These are phyloP conservation scores for Cheilosia scutellata DNA, from an alignment of 2,888 invertebrate species.

Conservation along the genomic window DNA sequence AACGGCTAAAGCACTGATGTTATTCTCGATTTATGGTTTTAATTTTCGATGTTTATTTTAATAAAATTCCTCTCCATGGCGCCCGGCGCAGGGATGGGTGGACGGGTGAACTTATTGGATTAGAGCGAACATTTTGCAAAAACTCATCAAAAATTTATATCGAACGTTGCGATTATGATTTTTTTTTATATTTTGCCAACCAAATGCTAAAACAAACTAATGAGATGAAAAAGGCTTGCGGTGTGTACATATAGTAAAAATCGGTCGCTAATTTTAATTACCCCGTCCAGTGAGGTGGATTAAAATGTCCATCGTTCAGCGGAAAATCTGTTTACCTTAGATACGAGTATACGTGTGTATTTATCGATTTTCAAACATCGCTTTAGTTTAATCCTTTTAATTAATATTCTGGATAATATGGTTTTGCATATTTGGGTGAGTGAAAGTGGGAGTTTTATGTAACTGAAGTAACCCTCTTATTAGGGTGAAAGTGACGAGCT, in stretches of 20 bases:
- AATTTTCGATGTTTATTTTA: constrained; percentile 73
- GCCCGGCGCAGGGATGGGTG: constrained; percentile 9
- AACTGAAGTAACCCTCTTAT: neutral
- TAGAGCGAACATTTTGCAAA: constrained; percentile 70
- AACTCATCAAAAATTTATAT: constrained; percentile 68
- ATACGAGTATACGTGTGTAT: constrained; percentile 16
- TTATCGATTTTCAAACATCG: constrained; percentile 62
- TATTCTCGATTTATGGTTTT: constrained; percentile 67
- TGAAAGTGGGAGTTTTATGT: neutral
- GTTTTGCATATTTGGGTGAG: neutral
- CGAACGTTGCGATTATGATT: constrained; percentile 62
- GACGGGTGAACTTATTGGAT: constrained; percentile 70
- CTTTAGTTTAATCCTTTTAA: constrained; percentile 64
- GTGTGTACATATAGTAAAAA: constrained; percentile 45
- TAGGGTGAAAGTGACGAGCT: constrained; percentile 41
- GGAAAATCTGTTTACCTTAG: constrained; percentile 71
- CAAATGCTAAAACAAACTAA: constrained; percentile 19
- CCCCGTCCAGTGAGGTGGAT: constrained; percentile 17
- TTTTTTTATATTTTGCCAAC: constrained; percentile 9
- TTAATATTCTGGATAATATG: constrained; percentile 39
- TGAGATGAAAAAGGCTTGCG: constrained; percentile 28
- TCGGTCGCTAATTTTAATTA: constrained; percentile 62
- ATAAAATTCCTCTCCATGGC: constrained; percentile 49
- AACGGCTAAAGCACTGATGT: neutral
- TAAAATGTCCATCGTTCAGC: constrained; percentile 34